Conservation (phyloP, 2,888 invertebrate species). For the Lycaena phlaeas region DNA sequence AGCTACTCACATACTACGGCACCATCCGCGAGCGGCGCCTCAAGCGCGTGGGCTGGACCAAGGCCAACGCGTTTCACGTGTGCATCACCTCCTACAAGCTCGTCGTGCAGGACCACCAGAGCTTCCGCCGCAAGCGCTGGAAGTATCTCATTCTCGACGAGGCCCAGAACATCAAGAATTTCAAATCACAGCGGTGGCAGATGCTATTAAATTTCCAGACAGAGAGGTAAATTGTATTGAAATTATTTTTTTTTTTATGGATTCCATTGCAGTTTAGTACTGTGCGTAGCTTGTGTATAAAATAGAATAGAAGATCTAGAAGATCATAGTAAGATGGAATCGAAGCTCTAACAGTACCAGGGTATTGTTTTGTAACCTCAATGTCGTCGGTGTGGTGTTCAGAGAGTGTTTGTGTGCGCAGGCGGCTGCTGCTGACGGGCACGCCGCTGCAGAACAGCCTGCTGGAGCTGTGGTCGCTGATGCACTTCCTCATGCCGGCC, state of each 20-base stretch:
- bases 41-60: slow-evolving; percentile 96
- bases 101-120: slow-evolving; percentile 98
- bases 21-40: slow-evolving; percentile 94
- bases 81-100: slow-evolving; percentile 98
- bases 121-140: slow-evolving; percentile 98
- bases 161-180: slow-evolving; percentile 99
- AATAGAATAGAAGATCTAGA: no score
- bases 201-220: slow-evolving; percentile 94
- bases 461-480: slow-evolving; percentile 97
- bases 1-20: slow-evolving; percentile 98
- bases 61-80: slow-evolving; percentile 97
- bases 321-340: no score
- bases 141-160: slow-evolving; percentile 98
- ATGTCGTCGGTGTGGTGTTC: no score
- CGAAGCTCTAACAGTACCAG: no score
- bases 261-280: no score
- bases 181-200: slow-evolving; percentile 99
- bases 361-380: no score
- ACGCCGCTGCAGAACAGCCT: slow-evolving; percentile 97
- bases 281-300: no score
- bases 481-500: slow-evolving; percentile 98
- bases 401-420: slow-evolving; percentile 34
- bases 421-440: slow-evolving; percentile 92
- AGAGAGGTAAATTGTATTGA: slow-evolving; percentile 84
- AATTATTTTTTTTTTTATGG: neutral